Percentiles rank a stretch among this genome's conserved stretches.
Conservation (phyloP, 1,140 invertebrate species). For the Drosophila murphyi region DNA sequence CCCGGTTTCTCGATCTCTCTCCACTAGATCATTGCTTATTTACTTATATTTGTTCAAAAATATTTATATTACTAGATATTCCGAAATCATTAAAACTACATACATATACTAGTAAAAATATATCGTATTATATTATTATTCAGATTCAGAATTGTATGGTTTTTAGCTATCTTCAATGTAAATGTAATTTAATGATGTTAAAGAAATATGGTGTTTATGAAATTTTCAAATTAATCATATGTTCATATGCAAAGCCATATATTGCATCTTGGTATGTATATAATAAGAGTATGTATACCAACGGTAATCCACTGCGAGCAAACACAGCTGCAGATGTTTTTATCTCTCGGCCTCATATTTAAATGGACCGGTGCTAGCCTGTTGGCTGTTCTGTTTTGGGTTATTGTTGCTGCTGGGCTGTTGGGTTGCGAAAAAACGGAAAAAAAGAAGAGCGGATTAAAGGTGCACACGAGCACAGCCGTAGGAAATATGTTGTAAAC, state of each 20-base stretch:
- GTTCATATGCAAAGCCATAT: neutral
- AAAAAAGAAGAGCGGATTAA: constrained; percentile 76
- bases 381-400: constrained; percentile 67
- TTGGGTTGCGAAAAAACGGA: constrained; percentile 55
- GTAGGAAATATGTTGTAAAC: constrained; percentile 82
- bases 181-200: too few relatives aligned
- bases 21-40: too few relatives aligned
- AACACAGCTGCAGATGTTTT: constrained; percentile 79
- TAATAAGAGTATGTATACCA: constrained; percentile 35
- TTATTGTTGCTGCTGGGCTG: constrained; percentile 41
- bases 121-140: too few relatives aligned
- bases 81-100: too few relatives aligned
- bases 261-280: constrained; percentile 1
- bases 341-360: constrained; percentile 74
- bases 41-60: too few relatives aligned
- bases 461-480: constrained; percentile 79
- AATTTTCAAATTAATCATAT: neutral
- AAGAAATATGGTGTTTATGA: too few relatives aligned
- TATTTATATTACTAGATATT: too few relatives aligned
- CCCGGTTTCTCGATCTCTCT: too few relatives aligned
- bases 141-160: too few relatives aligned
- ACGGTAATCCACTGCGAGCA: constrained; percentile 65
- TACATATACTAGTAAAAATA: too few relatives aligned
- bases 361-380: constrained; percentile 68
- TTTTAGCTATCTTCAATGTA: too few relatives aligned